Evolutionary conservation across 2,888 invertebrate species (phyloP).

Genomic region (Neoscelio sp.): DNA sequence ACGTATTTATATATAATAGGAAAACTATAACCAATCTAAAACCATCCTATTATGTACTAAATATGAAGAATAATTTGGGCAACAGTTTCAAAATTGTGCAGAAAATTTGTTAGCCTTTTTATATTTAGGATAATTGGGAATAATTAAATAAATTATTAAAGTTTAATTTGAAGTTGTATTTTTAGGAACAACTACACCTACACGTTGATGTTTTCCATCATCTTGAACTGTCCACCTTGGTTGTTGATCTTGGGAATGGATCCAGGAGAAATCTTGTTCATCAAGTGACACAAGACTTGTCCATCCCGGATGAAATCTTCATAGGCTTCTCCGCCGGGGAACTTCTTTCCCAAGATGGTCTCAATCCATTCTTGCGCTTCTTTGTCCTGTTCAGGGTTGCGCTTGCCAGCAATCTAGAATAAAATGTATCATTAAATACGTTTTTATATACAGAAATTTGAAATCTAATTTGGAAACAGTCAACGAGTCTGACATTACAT

Average conservation of each 20-base stretch:
- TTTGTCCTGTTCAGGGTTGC: conserved; percentile 91
- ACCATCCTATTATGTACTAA: too few species aligned
- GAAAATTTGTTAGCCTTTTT: too few species aligned
- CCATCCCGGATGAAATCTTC: conserved; percentile 97
- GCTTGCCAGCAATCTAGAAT: conserved; percentile 91
- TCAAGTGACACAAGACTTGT: conserved; percentile 95
- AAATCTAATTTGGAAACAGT: too few species aligned
- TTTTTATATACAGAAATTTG: too few species aligned
- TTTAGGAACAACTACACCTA: conserved; percentile 83
- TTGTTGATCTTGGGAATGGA: conserved; percentile 95
- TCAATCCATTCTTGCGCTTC: conserved; percentile 98
- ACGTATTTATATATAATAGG: too few species aligned
- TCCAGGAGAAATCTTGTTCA: conserved; percentile 97
- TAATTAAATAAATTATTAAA: too few species aligned
- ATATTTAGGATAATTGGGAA: too few species aligned
- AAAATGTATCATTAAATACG: conserved; percentile 3
- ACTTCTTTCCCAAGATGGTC: conserved; percentile 92
- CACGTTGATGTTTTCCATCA: conserved; percentile 99
- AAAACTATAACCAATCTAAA: too few species aligned
- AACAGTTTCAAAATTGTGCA: too few species aligned
- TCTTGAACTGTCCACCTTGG: conserved; percentile 98
- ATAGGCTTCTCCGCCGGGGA: conserved; percentile 91
- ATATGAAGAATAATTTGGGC: too few species aligned
- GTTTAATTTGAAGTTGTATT: conserved; percentile 16
- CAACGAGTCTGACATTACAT: too few species aligned